phyloP scores from a whole-genome alignment of 1,140 invertebrate genomes.

The Procambarus clarkii region DNA sequence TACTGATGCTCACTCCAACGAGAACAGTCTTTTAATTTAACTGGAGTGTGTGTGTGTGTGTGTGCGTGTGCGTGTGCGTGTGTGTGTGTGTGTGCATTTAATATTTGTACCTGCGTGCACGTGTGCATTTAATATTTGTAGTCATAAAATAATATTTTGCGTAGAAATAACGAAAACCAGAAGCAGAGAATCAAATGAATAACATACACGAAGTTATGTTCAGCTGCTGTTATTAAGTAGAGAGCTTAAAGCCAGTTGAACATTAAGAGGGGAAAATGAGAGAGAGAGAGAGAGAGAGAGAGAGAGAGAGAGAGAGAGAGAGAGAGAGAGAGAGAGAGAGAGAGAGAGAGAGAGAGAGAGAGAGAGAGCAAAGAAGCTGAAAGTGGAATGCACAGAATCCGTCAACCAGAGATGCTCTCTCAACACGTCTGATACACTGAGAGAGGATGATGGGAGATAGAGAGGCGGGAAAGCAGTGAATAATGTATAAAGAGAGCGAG shows the following conservation, averaged over 20 bases:
- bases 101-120: too few relatives aligned
- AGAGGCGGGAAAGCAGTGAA: background rate
- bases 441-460: background rate
- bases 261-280: background rate
- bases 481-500: background rate
- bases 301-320: background rate
- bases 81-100: constrained; percentile 16
- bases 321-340: background rate
- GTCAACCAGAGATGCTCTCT: background rate
- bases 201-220: too few relatives aligned
- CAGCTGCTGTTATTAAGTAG: too few relatives aligned
- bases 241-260: background rate
- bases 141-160: too few relatives aligned
- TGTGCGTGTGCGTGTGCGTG: background rate
- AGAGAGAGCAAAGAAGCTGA: background rate
- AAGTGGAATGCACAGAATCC: background rate
- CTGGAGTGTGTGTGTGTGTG: background rate
- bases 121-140: too few relatives aligned
- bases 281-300: background rate
- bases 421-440: background rate
- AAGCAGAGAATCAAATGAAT: background rate
- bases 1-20: too few relatives aligned
- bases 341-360: background rate
- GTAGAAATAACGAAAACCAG: background rate
- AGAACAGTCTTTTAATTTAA: too few relatives aligned